Conservation (phyloP, 2,888 invertebrate genomes). For the Pristionchus japonicus region DNA sequence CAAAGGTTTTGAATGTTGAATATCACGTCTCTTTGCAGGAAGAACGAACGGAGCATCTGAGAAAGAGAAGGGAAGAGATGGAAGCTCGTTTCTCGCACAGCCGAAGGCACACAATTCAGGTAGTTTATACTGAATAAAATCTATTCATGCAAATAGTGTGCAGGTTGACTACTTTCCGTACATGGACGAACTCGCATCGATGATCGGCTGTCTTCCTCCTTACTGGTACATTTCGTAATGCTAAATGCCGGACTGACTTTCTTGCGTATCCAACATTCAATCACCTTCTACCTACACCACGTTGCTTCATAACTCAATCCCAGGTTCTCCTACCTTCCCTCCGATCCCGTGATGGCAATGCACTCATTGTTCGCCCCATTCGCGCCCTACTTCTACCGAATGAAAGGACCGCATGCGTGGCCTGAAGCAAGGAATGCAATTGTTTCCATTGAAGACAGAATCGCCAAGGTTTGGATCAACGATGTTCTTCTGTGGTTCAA, state of each 20-base stretch:
- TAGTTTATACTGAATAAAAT: slow-evolving; percentile 52
- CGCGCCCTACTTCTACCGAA: slow-evolving; percentile 61
- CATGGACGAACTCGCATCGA: slow-evolving; percentile 77
- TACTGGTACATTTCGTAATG: neutral
- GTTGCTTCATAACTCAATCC: neutral
- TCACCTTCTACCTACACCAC: too few species aligned
- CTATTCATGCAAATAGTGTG: neutral
- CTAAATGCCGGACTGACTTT: too few species aligned
- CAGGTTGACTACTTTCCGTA: slow-evolving; percentile 76
- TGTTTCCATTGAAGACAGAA: slow-evolving; percentile 56
- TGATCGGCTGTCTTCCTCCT: slow-evolving; percentile 72
- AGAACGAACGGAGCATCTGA: slow-evolving; percentile 51
- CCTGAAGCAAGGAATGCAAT: slow-evolving; percentile 63
- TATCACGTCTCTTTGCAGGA: neutral
- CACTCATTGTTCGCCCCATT: slow-evolving; percentile 55
- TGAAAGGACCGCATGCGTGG: slow-evolving; percentile 65
- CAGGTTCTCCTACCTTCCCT: slow-evolving; percentile 18
- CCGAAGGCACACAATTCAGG: slow-evolving; percentile 77
- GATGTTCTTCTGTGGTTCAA: neutral
- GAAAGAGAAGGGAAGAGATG: slow-evolving; percentile 68
- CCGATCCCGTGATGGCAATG: neutral
- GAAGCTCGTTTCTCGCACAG: slow-evolving; percentile 64
- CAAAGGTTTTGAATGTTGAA: neutral
- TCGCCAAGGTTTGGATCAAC: slow-evolving; percentile 28
- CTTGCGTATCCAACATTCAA: neutral